Percentiles rank a stretch among this genome's conserved stretches.
Evolutionary conservation across 2,888 invertebrate species (phyloP).

Genomic region (Aquatica leii): DNA sequence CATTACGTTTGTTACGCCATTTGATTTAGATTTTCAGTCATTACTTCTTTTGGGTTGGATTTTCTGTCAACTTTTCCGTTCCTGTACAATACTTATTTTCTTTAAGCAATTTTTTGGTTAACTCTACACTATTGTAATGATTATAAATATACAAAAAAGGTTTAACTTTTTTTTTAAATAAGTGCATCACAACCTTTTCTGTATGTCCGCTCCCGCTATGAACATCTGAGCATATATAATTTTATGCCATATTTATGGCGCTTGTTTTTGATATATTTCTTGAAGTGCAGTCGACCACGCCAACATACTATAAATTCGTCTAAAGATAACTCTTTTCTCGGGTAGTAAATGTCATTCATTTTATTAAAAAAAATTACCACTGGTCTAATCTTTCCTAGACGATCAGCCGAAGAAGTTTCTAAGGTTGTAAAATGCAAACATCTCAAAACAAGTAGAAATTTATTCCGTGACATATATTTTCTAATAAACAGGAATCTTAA

Average conservation of each 20-base stretch:
- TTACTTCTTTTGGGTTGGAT: too few relatives aligned
- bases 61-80: too few relatives aligned
- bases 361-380: constrained; percentile 54
- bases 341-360: constrained; percentile 40
- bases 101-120: constrained; percentile 2
- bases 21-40: too few relatives aligned
- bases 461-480: constrained; percentile 51
- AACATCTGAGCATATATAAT: too few relatives aligned
- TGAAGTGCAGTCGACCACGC: constrained; percentile 43
- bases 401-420: constrained; percentile 40
- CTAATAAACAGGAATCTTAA: constrained; percentile 49
- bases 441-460: constrained; percentile 52
- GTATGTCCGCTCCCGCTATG: constrained; percentile 46
- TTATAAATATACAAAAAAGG: constrained; percentile 43
- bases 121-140: constrained; percentile 21
- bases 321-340: constrained; percentile 37
- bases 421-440: constrained; percentile 49
- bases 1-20: too few relatives aligned
- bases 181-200: constrained; percentile 39
- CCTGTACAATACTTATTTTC: constrained; percentile 1
- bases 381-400: constrained; percentile 49
- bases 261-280: constrained; percentile 46
- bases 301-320: constrained; percentile 44
- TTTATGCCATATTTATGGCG: constrained; percentile 47
- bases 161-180: constrained; percentile 26